Percentiles rank a stretch among this genome's conserved stretches.
These are phyloP conservation scores for Perca schrenkii DNA, from an alignment of 2,113 vertebrate genomes.

Conservation along the genomic window DNA sequence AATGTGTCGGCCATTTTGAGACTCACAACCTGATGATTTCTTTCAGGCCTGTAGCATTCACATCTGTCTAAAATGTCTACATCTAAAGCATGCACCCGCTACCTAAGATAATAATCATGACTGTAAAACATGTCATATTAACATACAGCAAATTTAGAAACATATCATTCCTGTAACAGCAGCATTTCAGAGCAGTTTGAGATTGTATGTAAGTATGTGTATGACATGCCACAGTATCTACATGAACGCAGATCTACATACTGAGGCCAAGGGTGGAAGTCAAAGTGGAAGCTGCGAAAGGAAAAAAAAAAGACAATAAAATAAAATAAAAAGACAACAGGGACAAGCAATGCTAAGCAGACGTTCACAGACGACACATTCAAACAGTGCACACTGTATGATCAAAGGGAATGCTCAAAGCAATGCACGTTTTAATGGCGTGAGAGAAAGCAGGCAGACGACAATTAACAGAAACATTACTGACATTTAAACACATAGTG, in stretches of 20 bases:
- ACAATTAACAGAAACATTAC: conserved; percentile 22
- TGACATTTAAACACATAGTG: conserved; percentile 8
- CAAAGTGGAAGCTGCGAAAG: conserved; percentile 74
- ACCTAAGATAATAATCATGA: neutral
- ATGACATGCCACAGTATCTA: conserved; percentile 46
- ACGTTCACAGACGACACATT: conserved; percentile 31
- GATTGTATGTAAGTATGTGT: neutral
- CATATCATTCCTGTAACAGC: neutral
- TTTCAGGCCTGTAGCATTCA: conserved; percentile 24
- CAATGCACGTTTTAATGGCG: conserved; percentile 26
- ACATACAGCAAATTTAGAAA: neutral
- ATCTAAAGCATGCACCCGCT: conserved; percentile 56
- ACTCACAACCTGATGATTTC: neutral
- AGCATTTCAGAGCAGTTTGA: neutral
- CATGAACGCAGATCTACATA: conserved; percentile 76
- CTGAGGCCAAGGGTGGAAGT: conserved; percentile 74
- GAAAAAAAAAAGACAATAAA: conserved; percentile 8
- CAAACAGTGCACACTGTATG: conserved; percentile 6
- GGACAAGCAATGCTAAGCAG: conserved; percentile 64
- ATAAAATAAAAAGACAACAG: conserved; percentile 19
- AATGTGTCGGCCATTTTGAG: conserved; percentile 20
- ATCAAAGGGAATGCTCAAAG: conserved; percentile 50
- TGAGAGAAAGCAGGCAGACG: conserved; percentile 12
- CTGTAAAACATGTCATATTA: conserved; percentile 30
- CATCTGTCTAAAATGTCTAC: conserved; percentile 21